Percentiles rank a stretch among this genome's conserved stretches.
phyloP scores from a whole-genome alignment of 2,888 invertebrate genomes.

The Platypus cylindrus region DNA sequence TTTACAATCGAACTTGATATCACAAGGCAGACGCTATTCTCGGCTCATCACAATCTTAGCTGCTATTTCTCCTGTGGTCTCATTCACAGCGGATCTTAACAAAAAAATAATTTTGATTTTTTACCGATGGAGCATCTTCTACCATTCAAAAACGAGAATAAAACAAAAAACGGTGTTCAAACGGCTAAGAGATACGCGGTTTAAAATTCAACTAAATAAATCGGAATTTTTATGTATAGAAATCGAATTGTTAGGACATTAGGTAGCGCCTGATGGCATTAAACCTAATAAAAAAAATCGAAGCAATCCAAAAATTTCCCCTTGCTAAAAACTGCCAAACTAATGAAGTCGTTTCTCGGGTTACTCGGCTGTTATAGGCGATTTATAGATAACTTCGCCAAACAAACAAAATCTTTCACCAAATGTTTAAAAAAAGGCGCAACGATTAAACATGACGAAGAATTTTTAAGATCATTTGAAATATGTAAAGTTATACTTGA shows the following conservation, averaged over 20 bases:
- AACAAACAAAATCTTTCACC: constrained; percentile 4
- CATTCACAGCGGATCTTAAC: too few relatives aligned
- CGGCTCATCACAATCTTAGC: too few relatives aligned
- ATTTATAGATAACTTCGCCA: constrained; percentile 3
- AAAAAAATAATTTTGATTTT: background rate
- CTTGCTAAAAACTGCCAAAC: constrained; percentile 2
- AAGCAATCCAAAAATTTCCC: constrained; percentile 2
- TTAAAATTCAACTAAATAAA: constrained; percentile 1
- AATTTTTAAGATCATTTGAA: constrained; percentile 1
- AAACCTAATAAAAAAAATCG: constrained; percentile 1
- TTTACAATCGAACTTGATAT: too few relatives aligned
- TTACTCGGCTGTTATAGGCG: constrained; percentile 2
- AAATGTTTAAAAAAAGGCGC: too few relatives aligned
- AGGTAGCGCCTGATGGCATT: background rate
- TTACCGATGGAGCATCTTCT: background rate
- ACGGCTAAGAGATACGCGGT: background rate
- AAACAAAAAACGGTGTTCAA: too few relatives aligned
- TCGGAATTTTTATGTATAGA: too few relatives aligned
- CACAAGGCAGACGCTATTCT: too few relatives aligned
- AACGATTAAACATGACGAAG: background rate
- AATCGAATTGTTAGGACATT: too few relatives aligned
- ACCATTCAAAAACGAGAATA: background rate
- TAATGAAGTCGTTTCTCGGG: constrained; percentile 7
- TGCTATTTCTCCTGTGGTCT: too few relatives aligned
- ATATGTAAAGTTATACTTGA: too few relatives aligned